Conservation (phyloP, 2,888 invertebrate genomes). For the Geotrupes spiniger region DNA sequence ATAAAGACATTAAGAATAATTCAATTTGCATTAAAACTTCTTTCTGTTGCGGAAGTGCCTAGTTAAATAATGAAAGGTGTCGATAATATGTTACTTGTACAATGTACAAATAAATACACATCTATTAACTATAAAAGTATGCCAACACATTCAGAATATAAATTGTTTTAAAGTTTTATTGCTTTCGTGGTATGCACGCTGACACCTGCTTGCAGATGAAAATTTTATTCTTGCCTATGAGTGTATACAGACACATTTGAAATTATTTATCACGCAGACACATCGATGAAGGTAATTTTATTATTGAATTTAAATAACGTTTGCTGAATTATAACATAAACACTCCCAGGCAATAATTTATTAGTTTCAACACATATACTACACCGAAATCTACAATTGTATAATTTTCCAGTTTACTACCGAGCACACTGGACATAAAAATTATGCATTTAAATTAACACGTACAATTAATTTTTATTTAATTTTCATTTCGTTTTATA, state of each 20-base stretch:
- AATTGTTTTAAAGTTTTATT: slow-evolving; percentile 13
- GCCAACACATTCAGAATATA: slow-evolving; percentile 13
- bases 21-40: slow-evolving; percentile 17
- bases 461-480: no score
- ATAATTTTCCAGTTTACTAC: no score
- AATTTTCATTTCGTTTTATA: no score
- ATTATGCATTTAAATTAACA: no score
- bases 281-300: slow-evolving; percentile 3
- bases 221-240: slow-evolving; percentile 12
- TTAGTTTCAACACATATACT: no score
- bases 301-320: no score
- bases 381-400: no score
- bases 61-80: slow-evolving; percentile 17
- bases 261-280: slow-evolving; percentile 11
- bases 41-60: slow-evolving; percentile 15
- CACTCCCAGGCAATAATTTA: no score
- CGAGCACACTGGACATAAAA: no score
- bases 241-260: slow-evolving; percentile 7
- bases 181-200: slow-evolving; percentile 3
- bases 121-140: slow-evolving; percentile 15
- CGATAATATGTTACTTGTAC: slow-evolving; percentile 11
- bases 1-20: slow-evolving; percentile 9
- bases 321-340: no score
- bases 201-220: slow-evolving; percentile 16
- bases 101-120: slow-evolving; percentile 14